phyloP scores from a whole-genome alignment of 2,888 invertebrate species.

The Morpho helenor region DNA sequence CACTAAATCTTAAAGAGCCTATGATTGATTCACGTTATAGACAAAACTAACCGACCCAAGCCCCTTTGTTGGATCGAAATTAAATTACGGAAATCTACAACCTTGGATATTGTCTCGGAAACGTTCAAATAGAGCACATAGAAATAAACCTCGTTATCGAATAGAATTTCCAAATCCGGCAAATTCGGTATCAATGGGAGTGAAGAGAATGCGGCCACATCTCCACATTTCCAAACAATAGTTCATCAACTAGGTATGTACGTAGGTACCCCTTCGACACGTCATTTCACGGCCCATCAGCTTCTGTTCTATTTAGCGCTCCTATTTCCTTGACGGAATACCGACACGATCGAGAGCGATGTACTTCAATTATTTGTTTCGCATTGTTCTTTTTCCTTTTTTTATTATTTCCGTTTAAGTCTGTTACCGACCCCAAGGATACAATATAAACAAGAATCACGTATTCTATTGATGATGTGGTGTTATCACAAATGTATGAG shows the following conservation, averaged over 20 bases:
- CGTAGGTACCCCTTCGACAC: slow-evolving; percentile 42
- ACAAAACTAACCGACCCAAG: slow-evolving; percentile 4
- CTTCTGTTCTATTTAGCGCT: slow-evolving; percentile 58
- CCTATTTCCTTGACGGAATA: slow-evolving; percentile 46
- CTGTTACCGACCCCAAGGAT: not conserved
- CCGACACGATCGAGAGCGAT: slow-evolving; percentile 4
- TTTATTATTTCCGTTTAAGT: not conserved
- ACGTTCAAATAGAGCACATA: slow-evolving; percentile 27
- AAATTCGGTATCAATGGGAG: slow-evolving; percentile 32
- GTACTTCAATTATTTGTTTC: slow-evolving; percentile 9
- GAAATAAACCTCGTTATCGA: slow-evolving; percentile 27
- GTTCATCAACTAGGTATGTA: slow-evolving; percentile 42
- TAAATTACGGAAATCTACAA: slow-evolving; percentile 12
- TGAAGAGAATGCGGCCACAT: slow-evolving; percentile 31
- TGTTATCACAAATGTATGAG: too few relatives aligned
- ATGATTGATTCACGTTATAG: too few relatives aligned
- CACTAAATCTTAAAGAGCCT: too few relatives aligned
- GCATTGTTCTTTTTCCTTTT: not conserved
- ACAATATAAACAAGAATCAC: not conserved
- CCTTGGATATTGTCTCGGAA: slow-evolving; percentile 14
- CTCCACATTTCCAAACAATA: slow-evolving; percentile 55
- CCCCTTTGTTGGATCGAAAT: slow-evolving; percentile 12
- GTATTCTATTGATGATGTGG: too few relatives aligned
- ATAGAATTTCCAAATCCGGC: slow-evolving; percentile 36
- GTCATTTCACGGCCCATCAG: slow-evolving; percentile 59